phyloP scores from a whole-genome alignment of 2,888 invertebrate species.

The Latrodectus elegans region DNA sequence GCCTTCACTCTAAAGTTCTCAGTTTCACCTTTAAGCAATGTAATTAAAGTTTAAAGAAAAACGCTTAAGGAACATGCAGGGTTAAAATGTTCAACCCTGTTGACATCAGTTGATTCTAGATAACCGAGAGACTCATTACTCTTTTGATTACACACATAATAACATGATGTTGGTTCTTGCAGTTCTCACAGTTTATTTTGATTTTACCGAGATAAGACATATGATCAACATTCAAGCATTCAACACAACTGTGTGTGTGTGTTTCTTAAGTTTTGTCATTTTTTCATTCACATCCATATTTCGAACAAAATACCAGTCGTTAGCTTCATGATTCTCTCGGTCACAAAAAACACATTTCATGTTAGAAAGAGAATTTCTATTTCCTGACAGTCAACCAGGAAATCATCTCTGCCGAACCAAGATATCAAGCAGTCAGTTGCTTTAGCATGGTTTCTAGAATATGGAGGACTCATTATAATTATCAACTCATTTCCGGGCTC shows the following conservation, averaged over 20 bases:
- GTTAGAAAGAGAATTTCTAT: neutral
- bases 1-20: constrained; percentile 8
- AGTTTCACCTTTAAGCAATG: neutral
- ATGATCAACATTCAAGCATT: neutral
- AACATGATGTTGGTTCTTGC: no score
- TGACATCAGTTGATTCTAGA: neutral
- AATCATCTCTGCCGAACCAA: no score
- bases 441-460: neutral
- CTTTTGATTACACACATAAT: no score
- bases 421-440: no score
- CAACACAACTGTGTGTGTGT: no score
- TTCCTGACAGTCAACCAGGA: neutral
- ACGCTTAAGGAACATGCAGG: neutral
- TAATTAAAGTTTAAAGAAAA: constrained; percentile 6
- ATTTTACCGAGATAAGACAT: neutral
- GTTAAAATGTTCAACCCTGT: neutral
- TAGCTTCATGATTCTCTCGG: neutral
- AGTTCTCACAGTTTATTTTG: neutral
- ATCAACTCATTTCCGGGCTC: neutral
- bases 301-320: neutral
- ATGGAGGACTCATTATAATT: neutral
- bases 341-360: constrained; percentile 2
- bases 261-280: neutral
- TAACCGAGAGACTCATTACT: neutral
- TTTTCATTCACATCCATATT: neutral